These are phyloP conservation scores for Phainopepla nitens DNA, from an alignment of 2,113 vertebrate species.

Conservation along the genomic window DNA sequence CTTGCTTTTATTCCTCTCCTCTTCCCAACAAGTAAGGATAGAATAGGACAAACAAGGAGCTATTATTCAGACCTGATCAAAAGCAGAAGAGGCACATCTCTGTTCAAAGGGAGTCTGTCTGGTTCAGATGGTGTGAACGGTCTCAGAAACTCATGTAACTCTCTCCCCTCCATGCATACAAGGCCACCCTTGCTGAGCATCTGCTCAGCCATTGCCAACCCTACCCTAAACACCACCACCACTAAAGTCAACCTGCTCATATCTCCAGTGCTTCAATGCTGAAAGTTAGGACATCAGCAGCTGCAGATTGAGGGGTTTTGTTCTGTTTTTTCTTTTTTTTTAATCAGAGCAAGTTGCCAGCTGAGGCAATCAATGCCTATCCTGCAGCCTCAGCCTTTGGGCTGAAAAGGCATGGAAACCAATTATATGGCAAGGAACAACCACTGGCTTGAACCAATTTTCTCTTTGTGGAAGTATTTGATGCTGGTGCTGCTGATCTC, in stretches of 20 bases:
- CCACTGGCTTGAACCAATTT: background rate
- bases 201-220: background rate
- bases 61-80: constrained; percentile 9
- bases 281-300: background rate
- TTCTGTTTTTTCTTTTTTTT: background rate
- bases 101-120: constrained; percentile 25
- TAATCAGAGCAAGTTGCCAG: background rate
- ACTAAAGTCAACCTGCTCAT: background rate
- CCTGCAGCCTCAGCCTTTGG: background rate
- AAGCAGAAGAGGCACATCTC: background rate
- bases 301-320: background rate
- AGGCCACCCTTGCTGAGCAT: background rate
- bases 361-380: background rate
- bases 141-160: background rate
- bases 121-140: background rate
- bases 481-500: background rate
- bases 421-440: background rate
- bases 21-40: background rate
- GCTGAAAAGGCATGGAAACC: background rate
- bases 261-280: background rate
- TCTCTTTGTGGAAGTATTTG: background rate
- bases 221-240: background rate
- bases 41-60: background rate
- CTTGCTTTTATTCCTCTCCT: background rate
- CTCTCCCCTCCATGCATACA: background rate